Conservation (phyloP, 2,113 vertebrate species). For the Leucoraja erinaceus region DNA sequence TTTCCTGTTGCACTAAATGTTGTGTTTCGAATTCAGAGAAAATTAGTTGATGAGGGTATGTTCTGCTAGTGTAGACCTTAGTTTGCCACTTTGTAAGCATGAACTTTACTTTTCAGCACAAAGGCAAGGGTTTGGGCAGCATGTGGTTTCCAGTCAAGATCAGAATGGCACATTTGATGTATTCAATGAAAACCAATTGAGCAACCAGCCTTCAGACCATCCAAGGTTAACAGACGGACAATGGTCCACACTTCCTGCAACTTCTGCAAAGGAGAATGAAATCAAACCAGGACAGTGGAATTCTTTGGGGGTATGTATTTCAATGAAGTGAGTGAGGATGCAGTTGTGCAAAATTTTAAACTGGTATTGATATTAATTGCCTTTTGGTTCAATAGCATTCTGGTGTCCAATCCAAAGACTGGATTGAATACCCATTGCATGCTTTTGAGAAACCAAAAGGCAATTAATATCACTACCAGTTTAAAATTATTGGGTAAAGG, state of each 20-base stretch:
- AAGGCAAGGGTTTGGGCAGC: slow-evolving; percentile 57
- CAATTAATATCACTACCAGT: too few relatives aligned
- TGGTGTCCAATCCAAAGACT: neutral
- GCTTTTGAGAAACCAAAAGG: neutral
- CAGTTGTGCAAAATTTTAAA: neutral
- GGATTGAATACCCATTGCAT: neutral
- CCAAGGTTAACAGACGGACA: slow-evolving; percentile 54
- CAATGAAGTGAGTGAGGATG: slow-evolving; percentile 39
- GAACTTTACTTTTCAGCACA: slow-evolving; percentile 49
- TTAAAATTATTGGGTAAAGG: too few relatives aligned
- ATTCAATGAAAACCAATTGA: slow-evolving; percentile 75
- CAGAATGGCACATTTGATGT: slow-evolving; percentile 60
- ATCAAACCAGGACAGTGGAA: slow-evolving; percentile 73
- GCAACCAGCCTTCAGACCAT: slow-evolving; percentile 45
- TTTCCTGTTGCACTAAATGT: neutral
- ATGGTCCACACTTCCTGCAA: slow-evolving; percentile 70
- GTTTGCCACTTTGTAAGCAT: neutral
- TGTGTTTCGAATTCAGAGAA: neutral
- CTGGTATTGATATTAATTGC: neutral
- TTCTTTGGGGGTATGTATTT: slow-evolving; percentile 63
- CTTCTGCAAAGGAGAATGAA: slow-evolving; percentile 82
- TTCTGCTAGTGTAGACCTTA: neutral
- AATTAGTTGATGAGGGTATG: neutral
- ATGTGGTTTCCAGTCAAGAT: slow-evolving; percentile 48
- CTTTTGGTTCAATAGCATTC: neutral